A percentile compares a stretch with the other conserved stretches of the same genome.
These are phyloP conservation scores for Nomada flava DNA, from an alignment of 2,888 invertebrate genomes.

Conservation along the genomic window DNA sequence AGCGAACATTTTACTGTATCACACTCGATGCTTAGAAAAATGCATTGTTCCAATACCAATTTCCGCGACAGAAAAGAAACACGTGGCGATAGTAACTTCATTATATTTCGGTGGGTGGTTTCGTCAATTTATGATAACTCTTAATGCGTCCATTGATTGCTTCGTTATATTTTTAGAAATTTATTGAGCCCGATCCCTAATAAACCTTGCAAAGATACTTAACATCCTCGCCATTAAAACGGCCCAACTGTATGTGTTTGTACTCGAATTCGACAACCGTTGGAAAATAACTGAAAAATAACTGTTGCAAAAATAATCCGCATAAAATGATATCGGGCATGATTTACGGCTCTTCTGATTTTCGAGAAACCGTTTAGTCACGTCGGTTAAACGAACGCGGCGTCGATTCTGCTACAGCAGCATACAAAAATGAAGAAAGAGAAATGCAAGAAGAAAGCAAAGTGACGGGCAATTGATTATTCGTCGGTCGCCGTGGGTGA, in stretches of 20 bases:
- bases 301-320: background rate
- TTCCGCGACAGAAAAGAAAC: background rate
- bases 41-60: background rate
- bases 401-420: background rate
- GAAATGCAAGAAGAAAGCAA: background rate
- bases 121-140: background rate
- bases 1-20: too few relatives aligned
- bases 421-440: background rate
- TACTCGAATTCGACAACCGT: background rate
- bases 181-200: too few relatives aligned
- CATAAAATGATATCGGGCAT: slow-evolving; percentile 9
- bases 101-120: too few relatives aligned
- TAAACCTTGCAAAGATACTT: background rate
- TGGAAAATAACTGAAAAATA: background rate
- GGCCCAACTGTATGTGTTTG: background rate
- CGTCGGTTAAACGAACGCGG: background rate
- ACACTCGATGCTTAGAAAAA: too few relatives aligned
- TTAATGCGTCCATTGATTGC: background rate
- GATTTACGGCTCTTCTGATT: slow-evolving; percentile 31
- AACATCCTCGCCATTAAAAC: background rate
- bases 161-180: too few relatives aligned
- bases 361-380: slow-evolving; percentile 19
- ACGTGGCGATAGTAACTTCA: background rate
- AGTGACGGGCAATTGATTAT: background rate
- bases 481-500: background rate